These are phyloP conservation scores for Herpetotheres cachinnans DNA, from an alignment of 2,113 vertebrate genomes.

Conservation along the genomic window DNA sequence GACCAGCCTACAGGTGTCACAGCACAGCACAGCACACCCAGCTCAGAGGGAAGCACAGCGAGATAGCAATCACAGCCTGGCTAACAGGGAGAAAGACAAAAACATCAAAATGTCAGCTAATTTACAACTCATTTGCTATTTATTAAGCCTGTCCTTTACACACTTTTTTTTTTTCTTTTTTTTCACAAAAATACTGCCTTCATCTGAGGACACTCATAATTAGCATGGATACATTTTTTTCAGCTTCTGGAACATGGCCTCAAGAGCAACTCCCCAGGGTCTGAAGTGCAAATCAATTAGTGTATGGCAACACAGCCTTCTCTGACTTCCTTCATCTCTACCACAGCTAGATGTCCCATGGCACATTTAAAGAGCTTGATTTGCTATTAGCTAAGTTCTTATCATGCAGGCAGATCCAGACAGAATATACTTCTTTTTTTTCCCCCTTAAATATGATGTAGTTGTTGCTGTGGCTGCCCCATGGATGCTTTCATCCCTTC, in stretches of 20 bases:
- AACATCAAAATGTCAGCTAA: slow-evolving; percentile 16
- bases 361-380: not conserved
- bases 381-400: not conserved
- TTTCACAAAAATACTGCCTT: not conserved
- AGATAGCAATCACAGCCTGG: not conserved
- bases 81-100: not conserved
- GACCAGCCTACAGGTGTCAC: not conserved
- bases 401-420: not conserved
- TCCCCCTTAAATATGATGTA: not conserved
- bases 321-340: not conserved
- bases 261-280: not conserved
- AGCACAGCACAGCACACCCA: not conserved
- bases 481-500: not conserved
- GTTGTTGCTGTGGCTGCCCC: not conserved
- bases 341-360: not conserved
- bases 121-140: slow-evolving; percentile 51
- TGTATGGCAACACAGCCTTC: not conserved
- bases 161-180: not conserved
- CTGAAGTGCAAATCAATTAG: not conserved
- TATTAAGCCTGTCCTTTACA: slow-evolving; percentile 1
- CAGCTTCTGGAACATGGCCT: not conserved
- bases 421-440: not conserved
- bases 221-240: not conserved
- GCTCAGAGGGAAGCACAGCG: not conserved
- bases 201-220: not conserved